Evolutionary conservation across 2,888 invertebrate genomes (phyloP), one percentile per base, ranked within the genome.

Genomic region (Apomyelois bistriatella): DNA sequence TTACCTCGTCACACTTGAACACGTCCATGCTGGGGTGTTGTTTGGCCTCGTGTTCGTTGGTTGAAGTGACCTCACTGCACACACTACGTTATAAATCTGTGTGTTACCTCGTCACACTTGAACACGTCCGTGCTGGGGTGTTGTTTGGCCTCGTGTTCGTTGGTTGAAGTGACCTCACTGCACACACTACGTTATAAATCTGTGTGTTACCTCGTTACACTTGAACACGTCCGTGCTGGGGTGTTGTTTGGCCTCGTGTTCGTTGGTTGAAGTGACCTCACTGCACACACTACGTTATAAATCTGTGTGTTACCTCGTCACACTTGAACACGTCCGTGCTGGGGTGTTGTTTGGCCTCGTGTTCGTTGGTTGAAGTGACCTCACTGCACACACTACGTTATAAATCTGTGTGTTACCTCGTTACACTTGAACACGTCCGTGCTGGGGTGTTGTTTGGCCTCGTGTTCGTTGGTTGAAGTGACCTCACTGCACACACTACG

Each of bases 331-430:
- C 17, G 10, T 40, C 38, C 0, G 42, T 36, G 35, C 3, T 4
- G 1, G 41, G 41, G 9, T 51, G 40, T 9, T 12, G 32, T 3
- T 16, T 32, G 8, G 32, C 16, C 28, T 43, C 43, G 32, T 51
- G 51, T 9, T 30, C 41, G 17, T 10, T 16, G 15, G 5, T 10
- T 13, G 36, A 42, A 51, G 10, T 16, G n/a, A 4, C 51, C 51
- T 17, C 51, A 51, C 22, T 51, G 51, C 35, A 43, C 32, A 12
- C 51, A 51, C n/a, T n/a, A n/a, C n/a, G n/a, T n/a, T n/a, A n/a
- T n/a, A n/a, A n/a, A n/a, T n/a, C n/a, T n/a, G n/a, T n/a, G n/a
- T n/a, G n/a, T n/a, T n/a, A 38, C 28, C 28, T 36, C 49, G 22
- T 49, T 28, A 35, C 51, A 51, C 15, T 36, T 35, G 36, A 51